Conservation (phyloP, 2,888 invertebrate species). For the Sceliomorpha sp. region DNA sequence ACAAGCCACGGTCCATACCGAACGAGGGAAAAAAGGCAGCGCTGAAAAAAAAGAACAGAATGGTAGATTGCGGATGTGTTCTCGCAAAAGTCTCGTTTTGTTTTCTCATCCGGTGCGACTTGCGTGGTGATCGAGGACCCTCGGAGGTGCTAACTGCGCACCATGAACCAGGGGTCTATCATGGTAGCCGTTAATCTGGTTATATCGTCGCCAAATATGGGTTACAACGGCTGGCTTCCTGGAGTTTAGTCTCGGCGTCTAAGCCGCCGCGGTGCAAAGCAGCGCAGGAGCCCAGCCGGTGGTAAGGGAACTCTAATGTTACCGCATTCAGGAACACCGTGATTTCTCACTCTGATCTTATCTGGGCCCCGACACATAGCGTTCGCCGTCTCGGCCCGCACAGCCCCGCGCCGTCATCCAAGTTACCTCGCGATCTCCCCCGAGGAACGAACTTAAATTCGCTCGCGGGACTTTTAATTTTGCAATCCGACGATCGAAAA, state of each 20-base stretch:
- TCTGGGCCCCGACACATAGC: slow-evolving; percentile 58
- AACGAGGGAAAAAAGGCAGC: too few relatives aligned
- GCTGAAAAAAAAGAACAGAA: too few relatives aligned
- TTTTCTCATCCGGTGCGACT: slow-evolving; percentile 9
- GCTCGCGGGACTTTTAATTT: slow-evolving; percentile 70
- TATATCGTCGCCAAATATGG: slow-evolving; percentile 55
- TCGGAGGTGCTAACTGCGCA: slow-evolving; percentile 28
- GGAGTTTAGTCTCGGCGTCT: slow-evolving; percentile 37
- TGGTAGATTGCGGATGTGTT: too few relatives aligned
- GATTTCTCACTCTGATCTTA: slow-evolving; percentile 79
- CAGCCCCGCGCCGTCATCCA: slow-evolving; percentile 25
- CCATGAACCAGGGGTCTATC: slow-evolving; percentile 25
- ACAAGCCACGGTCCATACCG: not conserved
- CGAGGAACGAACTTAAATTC: slow-evolving; percentile 64
- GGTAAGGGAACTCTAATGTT: slow-evolving; percentile 66
- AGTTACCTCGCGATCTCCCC: slow-evolving; percentile 27
- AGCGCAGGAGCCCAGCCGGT: slow-evolving; percentile 27
- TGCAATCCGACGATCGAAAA: slow-evolving; percentile 60
- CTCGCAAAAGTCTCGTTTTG: slow-evolving; percentile 8
- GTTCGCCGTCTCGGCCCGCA: slow-evolving; percentile 42
- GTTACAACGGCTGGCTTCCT: slow-evolving; percentile 33
- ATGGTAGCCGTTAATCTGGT: slow-evolving; percentile 61
- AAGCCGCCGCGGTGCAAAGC: slow-evolving; percentile 25
- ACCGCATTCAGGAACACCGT: slow-evolving; percentile 73
- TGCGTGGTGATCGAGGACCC: slow-evolving; percentile 45